These are phyloP conservation scores for Sylvia atricapilla DNA, from an alignment of 2,113 vertebrate species.

Conservation along the genomic window DNA sequence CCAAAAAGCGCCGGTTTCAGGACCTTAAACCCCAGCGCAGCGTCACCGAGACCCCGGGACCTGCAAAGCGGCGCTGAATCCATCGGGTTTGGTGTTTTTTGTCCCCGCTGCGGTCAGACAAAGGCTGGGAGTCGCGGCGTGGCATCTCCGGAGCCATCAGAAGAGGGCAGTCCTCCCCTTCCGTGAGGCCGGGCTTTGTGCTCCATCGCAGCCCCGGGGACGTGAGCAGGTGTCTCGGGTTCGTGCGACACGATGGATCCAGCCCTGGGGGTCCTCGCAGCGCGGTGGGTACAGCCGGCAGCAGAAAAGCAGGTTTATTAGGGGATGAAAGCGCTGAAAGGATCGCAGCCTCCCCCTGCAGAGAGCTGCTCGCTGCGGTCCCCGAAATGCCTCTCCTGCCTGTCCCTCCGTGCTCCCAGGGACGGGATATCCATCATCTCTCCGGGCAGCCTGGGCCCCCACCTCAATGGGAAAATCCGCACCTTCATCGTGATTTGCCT, in stretches of 20 bases:
- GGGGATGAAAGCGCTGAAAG: too few relatives aligned
- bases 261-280: too few relatives aligned
- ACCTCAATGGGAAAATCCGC: accelerated
- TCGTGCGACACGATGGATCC: accelerated
- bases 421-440: accelerated
- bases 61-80: accelerated
- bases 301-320: too few relatives aligned
- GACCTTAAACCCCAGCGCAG: accelerated
- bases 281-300: too few relatives aligned
- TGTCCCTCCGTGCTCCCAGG: neutral
- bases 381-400: neutral
- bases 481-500: accelerated
- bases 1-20: accelerated
- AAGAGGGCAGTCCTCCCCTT: neutral
- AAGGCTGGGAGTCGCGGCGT: accelerated
- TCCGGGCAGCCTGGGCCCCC: too few relatives aligned
- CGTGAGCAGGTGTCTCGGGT: too few relatives aligned
- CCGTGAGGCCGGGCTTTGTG: accelerated
- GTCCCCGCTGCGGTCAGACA: accelerated
- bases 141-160: accelerated
- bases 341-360: too few relatives aligned
- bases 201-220: neutral
- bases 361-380: too few relatives aligned
- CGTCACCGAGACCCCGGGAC: accelerated
- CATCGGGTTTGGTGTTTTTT: accelerated